phyloP scores from a whole-genome alignment of 1,140 invertebrate species.

The Zaprionus camerounensis region DNA sequence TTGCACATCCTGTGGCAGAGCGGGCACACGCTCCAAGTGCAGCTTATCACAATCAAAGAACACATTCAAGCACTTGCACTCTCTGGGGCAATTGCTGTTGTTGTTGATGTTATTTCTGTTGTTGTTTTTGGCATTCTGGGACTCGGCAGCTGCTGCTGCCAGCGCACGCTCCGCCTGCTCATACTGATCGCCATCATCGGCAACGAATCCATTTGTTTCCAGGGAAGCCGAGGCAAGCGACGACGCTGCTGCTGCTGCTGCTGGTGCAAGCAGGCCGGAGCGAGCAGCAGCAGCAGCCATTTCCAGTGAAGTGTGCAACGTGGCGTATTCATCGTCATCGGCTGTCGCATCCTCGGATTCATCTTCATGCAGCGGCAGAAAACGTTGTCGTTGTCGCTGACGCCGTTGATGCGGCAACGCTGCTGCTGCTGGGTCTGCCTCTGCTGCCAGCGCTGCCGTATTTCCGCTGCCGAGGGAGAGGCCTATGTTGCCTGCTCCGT shows the following conservation, averaged over 20 bases:
- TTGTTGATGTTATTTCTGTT: slow-evolving; percentile 56
- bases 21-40: slow-evolving; percentile 86
- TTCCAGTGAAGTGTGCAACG: slow-evolving; percentile 48
- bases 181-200: slow-evolving; percentile 76
- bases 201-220: slow-evolving; percentile 77
- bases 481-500: slow-evolving; percentile 17
- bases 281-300: slow-evolving; percentile 27
- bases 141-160: slow-evolving; percentile 53
- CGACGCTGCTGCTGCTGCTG: slow-evolving; percentile 27
- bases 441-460: slow-evolving; percentile 19
- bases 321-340: slow-evolving; percentile 56
- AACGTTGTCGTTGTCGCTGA: slow-evolving; percentile 48
- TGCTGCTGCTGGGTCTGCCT: slow-evolving; percentile 21
- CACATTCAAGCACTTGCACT: slow-evolving; percentile 86
- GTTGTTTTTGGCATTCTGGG: slow-evolving; percentile 36
- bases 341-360: slow-evolving; percentile 54
- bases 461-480: slow-evolving; percentile 16
- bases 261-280: neutral
- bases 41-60: slow-evolving; percentile 87
- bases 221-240: slow-evolving; percentile 58
- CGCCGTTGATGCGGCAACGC: slow-evolving; percentile 32
- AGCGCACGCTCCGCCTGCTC: slow-evolving; percentile 72
- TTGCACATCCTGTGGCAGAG: slow-evolving; percentile 87
- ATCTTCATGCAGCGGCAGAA: slow-evolving; percentile 51
- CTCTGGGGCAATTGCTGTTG: slow-evolving; percentile 85